Evolutionary conservation across 2,113 vertebrate genomes (phyloP).

Genomic region (Sigmodon hispidus): DNA sequence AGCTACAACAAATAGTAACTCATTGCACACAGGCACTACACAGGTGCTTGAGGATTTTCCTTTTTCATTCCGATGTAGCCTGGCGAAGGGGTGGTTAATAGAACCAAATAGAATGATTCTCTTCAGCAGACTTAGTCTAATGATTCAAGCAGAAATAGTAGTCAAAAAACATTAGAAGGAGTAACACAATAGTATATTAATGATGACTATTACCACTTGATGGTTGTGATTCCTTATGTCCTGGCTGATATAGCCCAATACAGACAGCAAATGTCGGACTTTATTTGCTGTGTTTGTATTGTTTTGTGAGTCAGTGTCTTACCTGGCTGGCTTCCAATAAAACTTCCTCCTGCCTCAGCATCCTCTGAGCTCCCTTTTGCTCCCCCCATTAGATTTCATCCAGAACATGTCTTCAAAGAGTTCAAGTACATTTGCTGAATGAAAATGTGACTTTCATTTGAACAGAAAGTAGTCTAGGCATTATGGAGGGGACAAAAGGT

Average conservation of each 20-base stretch:
- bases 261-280: neutral
- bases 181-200: neutral
- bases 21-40: neutral
- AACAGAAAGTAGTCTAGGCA: neutral
- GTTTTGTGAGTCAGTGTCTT: neutral
- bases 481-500: neutral
- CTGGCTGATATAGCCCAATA: neutral
- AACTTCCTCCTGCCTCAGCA: neutral
- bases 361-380: neutral
- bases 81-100: neutral
- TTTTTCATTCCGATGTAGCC: neutral
- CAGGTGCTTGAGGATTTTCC: neutral
- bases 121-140: slow-evolving; percentile 44
- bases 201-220: neutral
- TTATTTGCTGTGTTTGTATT: neutral
- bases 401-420: neutral
- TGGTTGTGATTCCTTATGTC: neutral
- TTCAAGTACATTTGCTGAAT: neutral
- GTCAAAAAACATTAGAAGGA: neutral
- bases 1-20: neutral
- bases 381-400: neutral
- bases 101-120: neutral
- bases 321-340: neutral
- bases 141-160: neutral
- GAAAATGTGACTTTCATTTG: neutral